A percentile compares a stretch with the other conserved stretches of the same genome.
These are phyloP conservation scores for Dendrolimus punctatus DNA, from an alignment of 1,140 invertebrate genomes.

Conservation along the genomic window DNA sequence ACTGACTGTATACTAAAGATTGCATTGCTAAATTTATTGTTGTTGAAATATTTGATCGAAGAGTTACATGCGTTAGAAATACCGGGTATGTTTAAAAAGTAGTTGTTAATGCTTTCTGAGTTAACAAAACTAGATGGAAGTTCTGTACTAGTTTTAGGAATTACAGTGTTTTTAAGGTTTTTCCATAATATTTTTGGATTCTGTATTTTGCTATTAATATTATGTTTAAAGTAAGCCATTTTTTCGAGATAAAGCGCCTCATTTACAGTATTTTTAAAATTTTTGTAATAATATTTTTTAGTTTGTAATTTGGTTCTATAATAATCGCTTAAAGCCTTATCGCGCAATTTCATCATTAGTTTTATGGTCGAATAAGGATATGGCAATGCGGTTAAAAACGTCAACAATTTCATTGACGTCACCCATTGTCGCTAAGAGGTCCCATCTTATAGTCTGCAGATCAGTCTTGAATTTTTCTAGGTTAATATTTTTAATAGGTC, in stretches of 20 bases:
- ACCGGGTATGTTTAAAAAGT: conserved; percentile 14
- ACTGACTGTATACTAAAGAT: no score
- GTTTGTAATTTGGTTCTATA: conserved; percentile 1
- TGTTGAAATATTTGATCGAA: background rate
- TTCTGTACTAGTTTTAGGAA: no score
- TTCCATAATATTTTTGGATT: no score
- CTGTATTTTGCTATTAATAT: no score
- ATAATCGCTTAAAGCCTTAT: conserved; percentile 11
- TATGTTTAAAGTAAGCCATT: conserved; percentile 17
- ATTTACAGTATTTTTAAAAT: conserved; percentile 14
- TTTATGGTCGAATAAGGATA: conserved; percentile 11
- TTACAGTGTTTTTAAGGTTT: no score
- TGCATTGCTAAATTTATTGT: background rate
- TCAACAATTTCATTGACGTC: no score
- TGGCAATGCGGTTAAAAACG: no score
- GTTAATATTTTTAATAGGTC: conserved; percentile 6
- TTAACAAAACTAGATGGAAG: no score
- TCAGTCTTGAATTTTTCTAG: background rate
- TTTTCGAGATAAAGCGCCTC: conserved; percentile 13
- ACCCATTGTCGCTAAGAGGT: background rate
- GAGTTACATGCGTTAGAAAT: conserved; percentile 7
- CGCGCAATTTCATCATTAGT: conserved; percentile 18
- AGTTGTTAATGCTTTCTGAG: conserved; percentile 11
- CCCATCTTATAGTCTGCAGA: background rate
- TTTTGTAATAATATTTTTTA: conserved; percentile 16